A percentile compares a stretch with the other conserved stretches of the same genome.
Evolutionary conservation across 2,797 vertebrate species (phyloP).

Genomic region (Peromyscus aztecus): DNA sequence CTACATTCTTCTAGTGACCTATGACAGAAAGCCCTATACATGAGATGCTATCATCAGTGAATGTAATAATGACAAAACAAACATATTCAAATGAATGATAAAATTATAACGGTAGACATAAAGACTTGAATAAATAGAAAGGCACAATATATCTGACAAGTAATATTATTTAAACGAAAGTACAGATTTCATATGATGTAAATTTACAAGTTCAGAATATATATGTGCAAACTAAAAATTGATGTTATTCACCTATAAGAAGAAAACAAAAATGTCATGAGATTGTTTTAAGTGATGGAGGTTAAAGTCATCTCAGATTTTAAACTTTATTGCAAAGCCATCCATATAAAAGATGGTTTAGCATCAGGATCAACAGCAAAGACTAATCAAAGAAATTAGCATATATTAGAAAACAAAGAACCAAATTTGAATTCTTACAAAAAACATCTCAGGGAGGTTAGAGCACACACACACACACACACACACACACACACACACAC

Average conservation of each 20-base stretch:
- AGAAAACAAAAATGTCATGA: slow-evolving; percentile 29
- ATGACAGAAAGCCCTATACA: neutral
- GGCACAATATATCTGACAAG: neutral
- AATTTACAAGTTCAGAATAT: slow-evolving; percentile 5
- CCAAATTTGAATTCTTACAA: neutral
- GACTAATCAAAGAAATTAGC: slow-evolving; percentile 31
- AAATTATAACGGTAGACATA: slow-evolving; percentile 56
- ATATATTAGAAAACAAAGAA: slow-evolving; percentile 1
- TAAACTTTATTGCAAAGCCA: slow-evolving; percentile 35
- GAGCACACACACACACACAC: neutral
- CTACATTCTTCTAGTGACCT: slow-evolving; percentile 37
- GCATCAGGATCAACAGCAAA: slow-evolving; percentile 26
- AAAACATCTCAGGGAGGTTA: neutral
- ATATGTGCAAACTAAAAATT: slow-evolving; percentile 57
- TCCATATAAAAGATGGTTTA: neutral
- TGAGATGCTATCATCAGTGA: slow-evolving; percentile 41
- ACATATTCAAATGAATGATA: slow-evolving; percentile 48
- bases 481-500: neutral
- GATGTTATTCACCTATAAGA: slow-evolving; percentile 52
- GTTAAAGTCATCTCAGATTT: slow-evolving; percentile 51
- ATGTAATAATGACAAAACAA: slow-evolving; percentile 48
- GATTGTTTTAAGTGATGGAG: slow-evolving; percentile 21
- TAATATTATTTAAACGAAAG: slow-evolving; percentile 35
- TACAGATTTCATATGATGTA: slow-evolving; percentile 15
- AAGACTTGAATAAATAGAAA: slow-evolving; percentile 14